phyloP scores from a whole-genome alignment of 1,140 invertebrate species.

The Aphelinus certus region DNA sequence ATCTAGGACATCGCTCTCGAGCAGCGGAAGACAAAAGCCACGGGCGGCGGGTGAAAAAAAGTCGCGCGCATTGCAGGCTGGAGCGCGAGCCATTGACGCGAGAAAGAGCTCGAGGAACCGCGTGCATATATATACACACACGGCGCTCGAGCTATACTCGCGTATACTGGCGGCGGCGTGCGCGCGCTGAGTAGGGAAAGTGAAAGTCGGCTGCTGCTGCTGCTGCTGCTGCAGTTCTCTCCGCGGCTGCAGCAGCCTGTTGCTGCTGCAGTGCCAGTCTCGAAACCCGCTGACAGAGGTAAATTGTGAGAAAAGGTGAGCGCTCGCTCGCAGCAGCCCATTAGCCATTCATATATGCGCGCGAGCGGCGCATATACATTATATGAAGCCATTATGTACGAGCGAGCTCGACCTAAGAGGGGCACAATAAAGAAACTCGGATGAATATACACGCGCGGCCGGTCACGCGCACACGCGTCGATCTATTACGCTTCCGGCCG shows the following conservation, averaged over 20 bases:
- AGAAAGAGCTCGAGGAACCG: background rate
- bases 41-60: too few relatives aligned
- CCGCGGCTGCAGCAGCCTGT: background rate
- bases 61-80: too few relatives aligned
- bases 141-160: too few relatives aligned
- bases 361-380: background rate
- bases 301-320: constrained; percentile 40
- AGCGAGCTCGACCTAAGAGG: constrained; percentile 4
- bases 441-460: background rate
- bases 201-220: constrained; percentile 31
- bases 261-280: background rate
- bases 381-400: background rate
- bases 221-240: constrained; percentile 8
- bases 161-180: background rate
- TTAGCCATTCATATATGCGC: constrained; percentile 26
- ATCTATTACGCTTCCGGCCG: background rate
- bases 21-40: too few relatives aligned
- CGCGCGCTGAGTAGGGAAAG: constrained; percentile 32
- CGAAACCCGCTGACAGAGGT: constrained; percentile 29
- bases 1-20: constrained; percentile 16
- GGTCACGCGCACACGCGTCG: background rate
- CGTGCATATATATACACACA: constrained; percentile 1
- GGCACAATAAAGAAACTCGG: constrained; percentile 2
- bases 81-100: constrained; percentile 18
- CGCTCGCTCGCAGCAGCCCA: constrained; percentile 22